Evolutionary conservation across 2,888 invertebrate genomes (phyloP), one percentile per base, ranked within the genome.

Genomic region (Diploptera punctata): DNA sequence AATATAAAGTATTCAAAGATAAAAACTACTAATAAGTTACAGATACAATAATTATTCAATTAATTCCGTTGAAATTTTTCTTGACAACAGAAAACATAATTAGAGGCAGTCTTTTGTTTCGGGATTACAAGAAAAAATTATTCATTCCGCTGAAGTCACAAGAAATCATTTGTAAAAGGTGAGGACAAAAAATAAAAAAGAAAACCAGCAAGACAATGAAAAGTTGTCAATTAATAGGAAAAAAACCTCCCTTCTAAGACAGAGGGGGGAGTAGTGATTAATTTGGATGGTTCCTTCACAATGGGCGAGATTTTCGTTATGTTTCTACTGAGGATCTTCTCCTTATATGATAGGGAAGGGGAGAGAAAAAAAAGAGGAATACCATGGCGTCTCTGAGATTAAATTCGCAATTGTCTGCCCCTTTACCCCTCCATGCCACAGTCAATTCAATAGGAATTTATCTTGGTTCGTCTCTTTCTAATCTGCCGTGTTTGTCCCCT

Each of bases 371-470:
- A 47, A 62, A 3, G 52, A 26, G 44, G 18, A 52, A 49, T 49
- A 52, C 61, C 61, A 24, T 19, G 21, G 52, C 33, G 65, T 29
- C 57, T 60, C 49, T 31, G 26, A 65, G 71, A 54, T 65, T 71
- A 65, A 54, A 67, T 67, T 47, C 70, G 61, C 38, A 65, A 44
- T 65, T 65, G 65, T 47, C 65, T 47, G 33, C 65, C 65, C 29
- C 18, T 7, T 54, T 54, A 19, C 18, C 49, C 49, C 16, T n/a
- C 13, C 21, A 21, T 13, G 19, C 61, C 61, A 16, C 43, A 65
- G 44, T 65, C 65, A 65, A 65, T 65, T 65, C 65, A 47, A 65
- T 47, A 65, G 65, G 65, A 65, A 65, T 65, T 65, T 43, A 38
- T 44, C 62, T 62, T 21, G 9, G 24, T 65, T 47, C 44, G 26